Conservation (phyloP, 2,888 invertebrate species). For the Congeria kusceri region DNA sequence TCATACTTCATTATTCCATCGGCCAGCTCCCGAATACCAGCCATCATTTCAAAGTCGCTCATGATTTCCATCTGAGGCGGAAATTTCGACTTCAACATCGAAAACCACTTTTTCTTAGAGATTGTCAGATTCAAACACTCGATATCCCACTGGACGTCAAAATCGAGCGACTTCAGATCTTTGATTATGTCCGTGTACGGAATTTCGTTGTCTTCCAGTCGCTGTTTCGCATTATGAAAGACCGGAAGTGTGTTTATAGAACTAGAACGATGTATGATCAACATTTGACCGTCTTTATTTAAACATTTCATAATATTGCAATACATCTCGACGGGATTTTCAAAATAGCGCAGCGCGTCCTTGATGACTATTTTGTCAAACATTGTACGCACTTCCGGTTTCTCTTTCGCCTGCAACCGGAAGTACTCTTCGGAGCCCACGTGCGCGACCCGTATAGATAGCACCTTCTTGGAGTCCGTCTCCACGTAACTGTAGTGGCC, state of each 20-base stretch:
- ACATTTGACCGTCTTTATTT: constrained; percentile 73
- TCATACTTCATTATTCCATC: constrained; percentile 83
- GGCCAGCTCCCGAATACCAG: constrained; percentile 81
- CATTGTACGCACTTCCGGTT: constrained; percentile 60
- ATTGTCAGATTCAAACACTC: constrained; percentile 81
- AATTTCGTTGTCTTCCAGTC: constrained; percentile 78
- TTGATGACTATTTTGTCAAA: constrained; percentile 82
- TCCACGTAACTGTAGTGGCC: constrained; percentile 82
- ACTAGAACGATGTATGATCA: constrained; percentile 81
- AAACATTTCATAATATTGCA: constrained; percentile 77
- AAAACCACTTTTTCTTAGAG: constrained; percentile 81
- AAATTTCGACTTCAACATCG: constrained; percentile 79
- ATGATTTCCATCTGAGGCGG: constrained; percentile 82
- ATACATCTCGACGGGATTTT: constrained; percentile 76
- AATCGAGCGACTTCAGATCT: constrained; percentile 76
- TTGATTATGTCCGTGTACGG: constrained; percentile 80
- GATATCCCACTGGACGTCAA: constrained; percentile 83
- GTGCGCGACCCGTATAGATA: constrained; percentile 78
- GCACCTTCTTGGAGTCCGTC: constrained; percentile 73
- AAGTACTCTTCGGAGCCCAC: constrained; percentile 83
- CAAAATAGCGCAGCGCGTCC: constrained; percentile 80
- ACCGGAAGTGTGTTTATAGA: constrained; percentile 81
- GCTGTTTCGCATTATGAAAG: constrained; percentile 77
- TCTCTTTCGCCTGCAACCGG: constrained; percentile 60
- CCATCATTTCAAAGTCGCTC: constrained; percentile 76